Conservation (phyloP, 1,140 invertebrate species). For the Kradibia gibbosae region DNA sequence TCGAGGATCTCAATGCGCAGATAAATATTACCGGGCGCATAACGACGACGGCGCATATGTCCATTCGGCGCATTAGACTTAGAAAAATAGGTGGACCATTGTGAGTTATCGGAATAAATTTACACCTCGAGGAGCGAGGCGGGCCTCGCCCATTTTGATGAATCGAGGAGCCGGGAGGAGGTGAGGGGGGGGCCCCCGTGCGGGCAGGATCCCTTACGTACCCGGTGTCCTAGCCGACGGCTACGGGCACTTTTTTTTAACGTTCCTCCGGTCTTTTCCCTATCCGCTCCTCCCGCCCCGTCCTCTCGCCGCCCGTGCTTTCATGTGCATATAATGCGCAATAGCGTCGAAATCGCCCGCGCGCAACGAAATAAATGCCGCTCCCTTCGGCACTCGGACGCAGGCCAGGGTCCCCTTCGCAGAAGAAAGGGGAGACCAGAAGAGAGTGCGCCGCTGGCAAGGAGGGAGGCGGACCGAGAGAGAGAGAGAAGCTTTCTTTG, state of each 20-base stretch:
- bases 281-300: background rate
- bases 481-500: slow-evolving; percentile 2
- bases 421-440: background rate
- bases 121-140: background rate
- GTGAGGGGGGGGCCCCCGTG: too few species aligned
- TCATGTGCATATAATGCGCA: background rate
- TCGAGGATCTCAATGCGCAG: background rate
- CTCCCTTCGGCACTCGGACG: slow-evolving; percentile 33
- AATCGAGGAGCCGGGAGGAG: too few species aligned
- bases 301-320: background rate
- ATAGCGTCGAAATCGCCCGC: slow-evolving; percentile 19
- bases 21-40: background rate
- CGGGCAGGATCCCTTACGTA: background rate
- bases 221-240: background rate
- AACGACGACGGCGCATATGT: background rate
- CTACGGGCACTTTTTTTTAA: background rate
- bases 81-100: background rate
- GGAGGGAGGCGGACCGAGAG: background rate
- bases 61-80: background rate
- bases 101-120: background rate
- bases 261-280: background rate
- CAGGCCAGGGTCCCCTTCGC: background rate
- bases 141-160: too few species aligned
- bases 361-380: slow-evolving; percentile 49
- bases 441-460: background rate